Base-by-base conservation (phyloP, 2,888 invertebrate species). In the Drosophila imparisetae region DNA sequence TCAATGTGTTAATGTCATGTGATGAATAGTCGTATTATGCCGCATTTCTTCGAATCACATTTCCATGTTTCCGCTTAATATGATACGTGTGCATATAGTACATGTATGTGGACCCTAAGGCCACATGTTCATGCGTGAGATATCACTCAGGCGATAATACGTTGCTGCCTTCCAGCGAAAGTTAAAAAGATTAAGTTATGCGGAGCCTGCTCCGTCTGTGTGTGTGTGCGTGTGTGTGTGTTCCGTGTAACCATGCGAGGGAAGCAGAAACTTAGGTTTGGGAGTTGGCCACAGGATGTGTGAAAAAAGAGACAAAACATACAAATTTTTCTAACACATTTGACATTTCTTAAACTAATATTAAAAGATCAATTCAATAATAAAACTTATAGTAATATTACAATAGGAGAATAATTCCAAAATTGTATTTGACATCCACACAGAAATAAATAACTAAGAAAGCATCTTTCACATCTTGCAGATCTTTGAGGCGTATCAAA, bases 401-500 rank as follows among this genome's bases (percentile, higher is more conserved):
- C 21, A 24, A 24, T 45, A 27, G 15, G 8, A 15, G 21, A 24
- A 45, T 15, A 45, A 8, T 45, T 4, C 15, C 45, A 45, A 45
- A 45, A 24, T 45, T 45, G 24, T 27, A 15, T 45, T 45, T 45
- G 15, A 27, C 45, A 24, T 24, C 15, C 15, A 21, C 15, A 15
- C 15, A 45, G 15, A 45, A 24, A 24, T 24, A 24, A 45, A 45
- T 45, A 8, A 45, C 15, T 24, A 24, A 24, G 15, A 45, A 45
- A 45, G 2, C 15, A 45, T 45, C 45, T 15, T 15, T 13, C 4
- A 15, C 24, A 24, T 24, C 4, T 45, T 34, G 11, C 58, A 93
- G 93, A 80, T 92, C 29, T 92, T 93, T 53, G 93, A 93, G 70
- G 91, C 92, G 4, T 93, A 93, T 84, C 93, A 93, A 77, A 90